Evolutionary conservation across 1,140 invertebrate genomes (phyloP).

Genomic region (Phthorimaea operculella): DNA sequence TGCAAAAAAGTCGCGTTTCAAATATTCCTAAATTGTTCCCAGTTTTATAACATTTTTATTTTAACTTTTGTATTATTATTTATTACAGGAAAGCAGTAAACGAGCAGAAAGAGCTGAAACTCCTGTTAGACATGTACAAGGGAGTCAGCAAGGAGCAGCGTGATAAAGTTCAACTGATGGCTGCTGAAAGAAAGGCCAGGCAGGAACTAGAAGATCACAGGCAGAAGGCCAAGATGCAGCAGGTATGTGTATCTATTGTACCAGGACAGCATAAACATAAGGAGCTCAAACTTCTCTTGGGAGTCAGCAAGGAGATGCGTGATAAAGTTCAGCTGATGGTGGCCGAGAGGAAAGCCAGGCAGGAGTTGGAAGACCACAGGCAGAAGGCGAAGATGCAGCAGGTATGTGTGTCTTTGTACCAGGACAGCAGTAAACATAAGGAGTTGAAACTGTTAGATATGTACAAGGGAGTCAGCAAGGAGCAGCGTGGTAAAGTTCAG

Average conservation of each 20-base stretch:
- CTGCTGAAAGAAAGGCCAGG: constrained; percentile 90
- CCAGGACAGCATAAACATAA: too few relatives aligned
- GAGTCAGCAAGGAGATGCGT: constrained; percentile 93
- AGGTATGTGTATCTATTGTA: constrained; percentile 68
- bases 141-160: constrained; percentile 95
- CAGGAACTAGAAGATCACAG: constrained; percentile 91
- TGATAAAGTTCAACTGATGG: constrained; percentile 97
- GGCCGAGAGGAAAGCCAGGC: constrained; percentile 88
- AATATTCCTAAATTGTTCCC: too few relatives aligned
- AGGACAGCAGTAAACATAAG: too few relatives aligned
- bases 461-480: too few relatives aligned
- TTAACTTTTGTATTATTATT: too few relatives aligned
- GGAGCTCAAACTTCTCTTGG: too few relatives aligned
- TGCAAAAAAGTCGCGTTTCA: too few relatives aligned
- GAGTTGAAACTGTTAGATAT: too few relatives aligned
- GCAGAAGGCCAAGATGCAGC: constrained; percentile 84
- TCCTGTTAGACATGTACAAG: constrained; percentile 97
- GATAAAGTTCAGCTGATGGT: constrained; percentile 98
- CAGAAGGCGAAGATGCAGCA: constrained; percentile 86
- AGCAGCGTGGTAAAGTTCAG: too few relatives aligned
- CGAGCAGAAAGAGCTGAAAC: constrained; percentile 95
- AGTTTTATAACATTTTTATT: too few relatives aligned
- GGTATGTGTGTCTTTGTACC: too few relatives aligned
- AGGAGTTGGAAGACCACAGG: constrained; percentile 90
- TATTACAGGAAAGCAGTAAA: constrained; percentile 93